Conservation (phyloP, 2,797 vertebrate genomes). For the Emys orbicularis region DNA sequence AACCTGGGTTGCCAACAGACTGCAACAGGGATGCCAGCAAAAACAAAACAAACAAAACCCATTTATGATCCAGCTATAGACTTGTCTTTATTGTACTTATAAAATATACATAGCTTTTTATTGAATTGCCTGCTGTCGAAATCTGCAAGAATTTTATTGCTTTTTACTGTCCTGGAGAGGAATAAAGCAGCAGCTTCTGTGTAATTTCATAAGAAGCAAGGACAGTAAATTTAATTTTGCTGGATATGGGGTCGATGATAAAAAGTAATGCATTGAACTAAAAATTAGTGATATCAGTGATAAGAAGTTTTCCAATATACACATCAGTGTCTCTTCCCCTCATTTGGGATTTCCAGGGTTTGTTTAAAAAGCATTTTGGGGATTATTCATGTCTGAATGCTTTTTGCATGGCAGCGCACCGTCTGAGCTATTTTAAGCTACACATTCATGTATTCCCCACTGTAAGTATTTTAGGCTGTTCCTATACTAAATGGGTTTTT, state of each 20-base stretch:
- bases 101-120: constrained; percentile 90
- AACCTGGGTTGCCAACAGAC: constrained; percentile 45
- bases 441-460: not conserved
- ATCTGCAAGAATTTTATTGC: constrained; percentile 89
- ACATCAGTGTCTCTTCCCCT: not conserved
- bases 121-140: constrained; percentile 88
- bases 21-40: constrained; percentile 33
- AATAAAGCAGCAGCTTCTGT: constrained; percentile 83
- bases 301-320: constrained; percentile 47
- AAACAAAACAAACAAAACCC: constrained; percentile 47
- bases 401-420: not conserved
- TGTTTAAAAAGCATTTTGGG: not conserved
- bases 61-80: constrained; percentile 76
- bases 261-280: constrained; percentile 76
- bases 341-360: not conserved
- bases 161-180: constrained; percentile 88
- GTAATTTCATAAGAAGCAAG: constrained; percentile 87
- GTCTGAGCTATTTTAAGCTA: constrained; percentile 18
- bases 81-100: constrained; percentile 87
- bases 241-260: constrained; percentile 81
- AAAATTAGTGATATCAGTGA: constrained; percentile 67
- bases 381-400: not conserved
- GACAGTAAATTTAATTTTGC: constrained; percentile 88
- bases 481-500: not conserved
- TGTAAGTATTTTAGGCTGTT: not conserved